Conservation (phyloP, 2,888 invertebrate species). For the Diadromus collaris region DNA sequence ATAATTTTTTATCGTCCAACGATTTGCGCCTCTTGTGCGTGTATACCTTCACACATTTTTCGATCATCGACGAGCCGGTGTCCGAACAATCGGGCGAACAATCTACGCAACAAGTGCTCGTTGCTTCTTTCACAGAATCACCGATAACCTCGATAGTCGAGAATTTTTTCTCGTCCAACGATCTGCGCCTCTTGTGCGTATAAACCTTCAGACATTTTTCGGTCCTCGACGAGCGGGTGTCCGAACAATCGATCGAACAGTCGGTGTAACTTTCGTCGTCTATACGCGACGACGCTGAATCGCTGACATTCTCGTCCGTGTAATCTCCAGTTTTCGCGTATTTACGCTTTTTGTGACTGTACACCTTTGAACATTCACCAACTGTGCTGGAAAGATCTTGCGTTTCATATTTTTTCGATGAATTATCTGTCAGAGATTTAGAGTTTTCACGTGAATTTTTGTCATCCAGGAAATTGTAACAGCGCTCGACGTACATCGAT, state of each 20-base stretch:
- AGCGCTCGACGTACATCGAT: conserved; percentile 70
- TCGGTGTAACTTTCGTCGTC: conserved; percentile 20
- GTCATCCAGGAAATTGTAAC: conserved; percentile 70
- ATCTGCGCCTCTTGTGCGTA: conserved; percentile 75
- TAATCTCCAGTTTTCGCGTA: conserved; percentile 58
- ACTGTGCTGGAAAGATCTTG: conserved; percentile 65
- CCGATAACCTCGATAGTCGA: conserved; percentile 18
- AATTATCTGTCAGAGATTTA: conserved; percentile 56
- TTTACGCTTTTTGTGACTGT: conserved; percentile 76
- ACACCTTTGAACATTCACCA: conserved; percentile 77
- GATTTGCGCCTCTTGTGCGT: conserved; percentile 75
- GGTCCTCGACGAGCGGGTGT: conserved; percentile 49
- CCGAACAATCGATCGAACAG: too few relatives aligned
- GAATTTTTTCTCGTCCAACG: conserved; percentile 65
- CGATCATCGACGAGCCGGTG: conserved; percentile 58
- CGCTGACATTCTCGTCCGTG: conserved; percentile 18
- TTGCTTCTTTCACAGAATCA: conserved; percentile 58
- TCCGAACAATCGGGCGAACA: conserved; percentile 67
- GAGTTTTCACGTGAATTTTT: conserved; percentile 24
- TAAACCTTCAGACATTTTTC: conserved; percentile 76
- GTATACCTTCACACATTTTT: conserved; percentile 76
- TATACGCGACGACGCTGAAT: conserved; percentile 14
- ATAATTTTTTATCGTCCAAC: conserved; percentile 64
- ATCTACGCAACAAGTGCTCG: conserved; percentile 73
- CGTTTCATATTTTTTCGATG: conserved; percentile 50